These are phyloP conservation scores for Brachypodius melanocephalos DNA, from an alignment of 2,113 vertebrate genomes.

Conservation along the genomic window DNA sequence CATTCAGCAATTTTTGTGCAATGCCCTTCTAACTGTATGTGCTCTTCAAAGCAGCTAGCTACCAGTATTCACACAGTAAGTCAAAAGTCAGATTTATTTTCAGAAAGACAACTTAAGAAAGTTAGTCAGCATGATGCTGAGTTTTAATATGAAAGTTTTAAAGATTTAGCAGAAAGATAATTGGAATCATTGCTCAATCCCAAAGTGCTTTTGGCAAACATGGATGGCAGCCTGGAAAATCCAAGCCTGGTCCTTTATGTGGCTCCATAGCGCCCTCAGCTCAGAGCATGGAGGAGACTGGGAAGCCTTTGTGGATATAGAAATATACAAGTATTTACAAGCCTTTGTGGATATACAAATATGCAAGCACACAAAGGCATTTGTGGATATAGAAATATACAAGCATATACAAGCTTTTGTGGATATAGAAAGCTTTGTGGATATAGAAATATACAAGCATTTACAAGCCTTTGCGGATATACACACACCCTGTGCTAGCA, in stretches of 20 bases:
- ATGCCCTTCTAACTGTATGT: background rate
- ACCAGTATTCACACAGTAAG: background rate
- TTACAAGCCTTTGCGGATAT: background rate
- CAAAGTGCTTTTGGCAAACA: background rate
- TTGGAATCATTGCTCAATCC: background rate
- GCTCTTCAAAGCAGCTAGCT: background rate
- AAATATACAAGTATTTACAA: too few relatives aligned
- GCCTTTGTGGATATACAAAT: too few relatives aligned
- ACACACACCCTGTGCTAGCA: background rate
- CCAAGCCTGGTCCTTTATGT: background rate
- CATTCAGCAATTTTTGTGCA: background rate
- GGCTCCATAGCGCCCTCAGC: background rate
- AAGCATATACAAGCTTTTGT: background rate
- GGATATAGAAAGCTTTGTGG: too few relatives aligned
- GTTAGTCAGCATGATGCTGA: background rate
- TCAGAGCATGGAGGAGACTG: accelerated
- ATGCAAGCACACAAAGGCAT: accelerated
- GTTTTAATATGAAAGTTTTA: background rate
- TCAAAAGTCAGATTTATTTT: background rate
- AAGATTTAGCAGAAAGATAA: background rate
- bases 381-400: background rate
- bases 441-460: too few relatives aligned
- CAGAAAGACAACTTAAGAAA: background rate
- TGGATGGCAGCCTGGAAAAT: background rate
- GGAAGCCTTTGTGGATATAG: background rate